Conservation (phyloP, 2,888 invertebrate genomes). For the Epirrhoe tristata region DNA sequence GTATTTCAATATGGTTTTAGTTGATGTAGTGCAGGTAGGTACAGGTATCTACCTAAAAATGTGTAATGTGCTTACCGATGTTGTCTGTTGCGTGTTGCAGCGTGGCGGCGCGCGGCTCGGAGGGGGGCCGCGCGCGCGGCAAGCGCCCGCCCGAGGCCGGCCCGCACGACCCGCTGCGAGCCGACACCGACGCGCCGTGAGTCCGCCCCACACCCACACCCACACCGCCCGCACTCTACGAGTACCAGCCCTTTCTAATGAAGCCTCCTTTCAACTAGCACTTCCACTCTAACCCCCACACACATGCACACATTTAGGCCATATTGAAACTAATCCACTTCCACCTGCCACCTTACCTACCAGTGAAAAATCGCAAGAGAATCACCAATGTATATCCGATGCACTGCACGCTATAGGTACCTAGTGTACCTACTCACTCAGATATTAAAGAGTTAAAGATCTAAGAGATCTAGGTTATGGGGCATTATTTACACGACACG, state of each 20-base stretch:
- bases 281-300: neutral
- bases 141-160: constrained; percentile 87
- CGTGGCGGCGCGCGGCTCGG: constrained; percentile 89
- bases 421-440: too few species aligned
- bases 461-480: too few species aligned
- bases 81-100: constrained; percentile 71
- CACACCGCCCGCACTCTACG: neutral
- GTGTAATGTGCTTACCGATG: neutral
- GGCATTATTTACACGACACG: too few species aligned
- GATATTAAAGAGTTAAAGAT: too few species aligned
- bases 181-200: constrained; percentile 91
- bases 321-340: neutral
- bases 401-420: too few species aligned
- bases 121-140: constrained; percentile 86
- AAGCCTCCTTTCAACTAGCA: neutral
- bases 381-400: too few species aligned
- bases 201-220: constrained; percentile 59
- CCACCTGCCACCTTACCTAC: too few species aligned
- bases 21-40: too few species aligned
- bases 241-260: neutral
- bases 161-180: constrained; percentile 87
- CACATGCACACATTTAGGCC: neutral
- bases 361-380: too few species aligned
- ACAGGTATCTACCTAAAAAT: too few species aligned
- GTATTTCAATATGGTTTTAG: too few species aligned